phyloP scores from a whole-genome alignment of 2,888 invertebrate genomes.

The Ferdinandea cuprea region DNA sequence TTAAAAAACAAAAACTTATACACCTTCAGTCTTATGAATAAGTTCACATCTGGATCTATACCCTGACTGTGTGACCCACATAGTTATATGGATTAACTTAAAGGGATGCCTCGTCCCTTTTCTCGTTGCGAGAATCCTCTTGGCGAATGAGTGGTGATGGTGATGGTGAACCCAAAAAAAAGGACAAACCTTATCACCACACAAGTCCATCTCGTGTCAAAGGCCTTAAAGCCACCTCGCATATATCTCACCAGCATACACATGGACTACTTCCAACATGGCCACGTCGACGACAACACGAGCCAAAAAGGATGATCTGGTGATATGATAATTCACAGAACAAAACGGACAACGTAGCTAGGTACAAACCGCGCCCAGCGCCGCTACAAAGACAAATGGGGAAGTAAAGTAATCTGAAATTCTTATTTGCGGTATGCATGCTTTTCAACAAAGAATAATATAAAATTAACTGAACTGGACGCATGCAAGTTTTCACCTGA shows the following conservation, averaged over 20 bases:
- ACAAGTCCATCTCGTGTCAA: constrained; percentile 37
- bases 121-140: not conserved
- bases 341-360: not conserved
- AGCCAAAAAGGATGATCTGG: constrained; percentile 1
- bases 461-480: not conserved
- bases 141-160: too few relatives aligned
- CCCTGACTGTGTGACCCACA: constrained; percentile 14
- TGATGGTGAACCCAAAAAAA: not conserved
- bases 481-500: not conserved
- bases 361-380: not conserved
- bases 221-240: constrained; percentile 21
- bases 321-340: constrained; percentile 10
- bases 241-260: not conserved
- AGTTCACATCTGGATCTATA: constrained; percentile 10
- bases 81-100: constrained; percentile 26
- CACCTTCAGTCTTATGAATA: constrained; percentile 17
- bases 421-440: constrained; percentile 11
- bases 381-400: not conserved
- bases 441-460: constrained; percentile 2
- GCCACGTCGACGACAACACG: not conserved
- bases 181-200: constrained; percentile 12
- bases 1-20: constrained; percentile 1
- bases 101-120: not conserved
- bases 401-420: not conserved
- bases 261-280: not conserved